Base-by-base conservation (phyloP, 2,113 vertebrate species). In the Papio anubis region DNA sequence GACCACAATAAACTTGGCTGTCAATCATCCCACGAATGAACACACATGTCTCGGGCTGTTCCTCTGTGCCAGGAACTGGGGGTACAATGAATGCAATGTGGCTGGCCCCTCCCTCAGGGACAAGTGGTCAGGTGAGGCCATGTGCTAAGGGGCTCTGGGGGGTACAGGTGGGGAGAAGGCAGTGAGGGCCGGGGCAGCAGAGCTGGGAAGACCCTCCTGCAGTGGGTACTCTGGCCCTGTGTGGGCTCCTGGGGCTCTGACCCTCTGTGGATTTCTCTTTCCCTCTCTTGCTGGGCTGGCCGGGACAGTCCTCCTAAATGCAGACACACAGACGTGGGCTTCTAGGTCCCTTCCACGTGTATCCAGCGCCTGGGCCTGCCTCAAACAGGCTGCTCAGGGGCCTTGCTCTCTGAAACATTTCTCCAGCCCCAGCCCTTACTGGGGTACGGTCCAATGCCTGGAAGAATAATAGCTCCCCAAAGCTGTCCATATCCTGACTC, bases 51-150 rank as follows among this genome's bases (percentile, higher is more conserved):
- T 18, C 1, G 38, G 38, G 40, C 27, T 30, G 38, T 8, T 55
- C n/a, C 25, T 81, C n/a, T 68, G 12, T 43, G 48, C 50, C 64
- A 27, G 79, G 66, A 43, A 23, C 61, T 82, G 50, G 17, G 7
- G 61, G 18, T 40, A 1, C 27, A 17, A 27, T 25, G 38, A 18
- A 5, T 0, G 38, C 23, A 30, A 9, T 10, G 59, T 55, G 45
- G 25, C 27, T 11, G 76, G 11, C 6, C 23, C 32, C 16, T 3
- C 32, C 14, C 20, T 57, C 52, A 35, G 50, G 52, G 70, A 48
- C 30, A 4, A 27, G 18, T 4, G 5, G 18, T 30, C 18, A 13
- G 18, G 32, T 11, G 43, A 14, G 1, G 3, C 18, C 13, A 13
- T 8, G 30, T 48, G 8, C 11, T 7, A 18, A 84, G 59, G 25